phyloP scores from a whole-genome alignment of 1,140 invertebrate genomes.

The Branchinecta lindahli region DNA sequence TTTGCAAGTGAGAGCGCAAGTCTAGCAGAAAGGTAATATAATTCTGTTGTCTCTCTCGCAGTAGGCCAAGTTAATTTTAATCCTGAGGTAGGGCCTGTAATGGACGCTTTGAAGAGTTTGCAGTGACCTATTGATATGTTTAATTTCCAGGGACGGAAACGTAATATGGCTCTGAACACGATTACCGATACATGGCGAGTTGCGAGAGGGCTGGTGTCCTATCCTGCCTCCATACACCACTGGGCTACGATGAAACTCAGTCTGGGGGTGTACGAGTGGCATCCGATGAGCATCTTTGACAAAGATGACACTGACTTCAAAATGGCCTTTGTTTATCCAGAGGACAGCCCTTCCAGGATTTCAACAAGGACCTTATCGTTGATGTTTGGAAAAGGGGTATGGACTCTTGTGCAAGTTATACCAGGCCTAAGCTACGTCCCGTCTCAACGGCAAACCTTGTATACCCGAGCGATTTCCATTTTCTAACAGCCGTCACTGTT shows the following conservation, averaged over 20 bases:
- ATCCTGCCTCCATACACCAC: conserved; percentile 14
- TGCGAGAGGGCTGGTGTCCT: conserved; percentile 11
- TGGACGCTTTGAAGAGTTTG: too few species aligned
- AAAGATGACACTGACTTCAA: conserved; percentile 15
- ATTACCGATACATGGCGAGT: conserved; percentile 16
- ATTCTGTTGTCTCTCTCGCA: too few species aligned
- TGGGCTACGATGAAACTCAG: conserved; percentile 19
- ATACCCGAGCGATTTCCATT: too few species aligned
- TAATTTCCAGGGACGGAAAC: neutral
- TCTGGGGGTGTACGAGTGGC: conserved; percentile 17
- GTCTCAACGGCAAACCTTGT: too few species aligned
- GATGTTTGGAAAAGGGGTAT: conserved; percentile 20
- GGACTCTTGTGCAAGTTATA: too few species aligned
- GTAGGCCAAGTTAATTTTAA: too few species aligned
- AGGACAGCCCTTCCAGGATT: conserved; percentile 15
- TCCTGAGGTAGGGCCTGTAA: too few species aligned
- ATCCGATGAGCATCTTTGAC: conserved; percentile 17
- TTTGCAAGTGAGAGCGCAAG: too few species aligned
- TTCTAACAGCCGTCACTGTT: too few species aligned
- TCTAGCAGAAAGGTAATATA: too few species aligned
- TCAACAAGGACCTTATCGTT: conserved; percentile 10
- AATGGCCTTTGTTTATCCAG: conserved; percentile 15
- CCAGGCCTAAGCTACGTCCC: neutral
- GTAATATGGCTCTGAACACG: conserved; percentile 13
- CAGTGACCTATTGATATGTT: neutral